phyloP scores from a whole-genome alignment of 2,797 vertebrate species.

The Cetoscarus ocellatus region DNA sequence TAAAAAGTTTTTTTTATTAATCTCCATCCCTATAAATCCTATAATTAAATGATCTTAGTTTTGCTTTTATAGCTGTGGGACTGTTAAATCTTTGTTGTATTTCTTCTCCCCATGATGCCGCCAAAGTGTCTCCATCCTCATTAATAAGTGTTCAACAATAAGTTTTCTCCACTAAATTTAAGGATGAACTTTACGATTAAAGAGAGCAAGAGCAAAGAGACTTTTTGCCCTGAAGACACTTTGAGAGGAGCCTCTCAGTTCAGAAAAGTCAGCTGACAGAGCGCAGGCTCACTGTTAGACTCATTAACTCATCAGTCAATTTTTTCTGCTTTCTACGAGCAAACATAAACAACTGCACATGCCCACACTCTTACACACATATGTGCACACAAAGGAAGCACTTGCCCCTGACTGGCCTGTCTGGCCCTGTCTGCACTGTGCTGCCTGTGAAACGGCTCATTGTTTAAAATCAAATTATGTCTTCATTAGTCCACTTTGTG shows the following conservation, averaged over 20 bases:
- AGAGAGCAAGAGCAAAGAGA: slow-evolving; percentile 9
- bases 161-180: slow-evolving; percentile 3
- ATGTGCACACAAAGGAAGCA: slow-evolving; percentile 23
- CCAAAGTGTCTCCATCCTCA: slow-evolving; percentile 2
- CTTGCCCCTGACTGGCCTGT: slow-evolving; percentile 40
- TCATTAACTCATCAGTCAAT: slow-evolving; percentile 58
- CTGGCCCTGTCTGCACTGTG: slow-evolving; percentile 24
- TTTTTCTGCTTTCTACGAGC: slow-evolving; percentile 44
- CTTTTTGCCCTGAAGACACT: slow-evolving; percentile 42
- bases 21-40: too few relatives aligned
- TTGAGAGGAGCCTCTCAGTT: slow-evolving; percentile 56
- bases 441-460: slow-evolving; percentile 68
- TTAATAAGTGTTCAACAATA: too few relatives aligned
- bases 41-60: not conserved
- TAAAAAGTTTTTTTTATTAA: too few relatives aligned
- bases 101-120: not conserved
- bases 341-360: slow-evolving; percentile 38
- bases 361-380: slow-evolving; percentile 15
- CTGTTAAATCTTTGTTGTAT: not conserved
- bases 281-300: slow-evolving; percentile 69
- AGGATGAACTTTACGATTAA: slow-evolving; percentile 37
- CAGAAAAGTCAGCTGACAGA: slow-evolving; percentile 77
- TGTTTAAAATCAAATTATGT: slow-evolving; percentile 76
- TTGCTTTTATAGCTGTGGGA: not conserved
- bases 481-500: slow-evolving; percentile 58